These are phyloP conservation scores for Sesamia nonagrioides DNA, from an alignment of 1,140 invertebrate genomes.

Conservation along the genomic window DNA sequence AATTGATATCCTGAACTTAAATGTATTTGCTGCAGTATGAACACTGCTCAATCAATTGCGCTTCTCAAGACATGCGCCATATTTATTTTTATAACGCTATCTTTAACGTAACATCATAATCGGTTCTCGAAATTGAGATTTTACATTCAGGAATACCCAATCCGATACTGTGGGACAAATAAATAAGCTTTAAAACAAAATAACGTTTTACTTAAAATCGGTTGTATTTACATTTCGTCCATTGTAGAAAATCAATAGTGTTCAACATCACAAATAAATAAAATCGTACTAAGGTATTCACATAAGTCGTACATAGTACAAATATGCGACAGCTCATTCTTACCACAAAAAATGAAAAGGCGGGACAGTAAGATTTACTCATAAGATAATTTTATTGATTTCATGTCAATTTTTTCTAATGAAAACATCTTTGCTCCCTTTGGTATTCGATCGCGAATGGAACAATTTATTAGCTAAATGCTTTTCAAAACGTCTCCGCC, in stretches of 20 bases:
- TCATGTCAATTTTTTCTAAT: constrained; percentile 72
- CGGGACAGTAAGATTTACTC: constrained; percentile 79
- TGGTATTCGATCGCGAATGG: constrained; percentile 66
- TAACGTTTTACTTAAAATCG: constrained; percentile 87
- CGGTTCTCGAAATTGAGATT: constrained; percentile 42
- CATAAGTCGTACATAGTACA: constrained; percentile 82
- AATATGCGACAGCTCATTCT: constrained; percentile 82
- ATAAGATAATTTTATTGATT: constrained; percentile 75
- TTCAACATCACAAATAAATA: constrained; percentile 87
- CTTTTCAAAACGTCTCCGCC: constrained; percentile 64
- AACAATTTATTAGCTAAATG: constrained; percentile 73
- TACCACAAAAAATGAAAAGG: constrained; percentile 80
- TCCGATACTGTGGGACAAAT: constrained; percentile 69
- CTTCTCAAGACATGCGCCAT: constrained; percentile 59
- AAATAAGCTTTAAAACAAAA: constrained; percentile 86
- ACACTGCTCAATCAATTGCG: constrained; percentile 60
- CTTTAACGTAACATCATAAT: constrained; percentile 57
- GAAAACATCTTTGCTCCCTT: constrained; percentile 67
- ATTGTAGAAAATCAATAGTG: constrained; percentile 87
- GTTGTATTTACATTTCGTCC: constrained; percentile 87
- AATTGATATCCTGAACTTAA: constrained; percentile 50
- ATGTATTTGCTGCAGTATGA: constrained; percentile 50
- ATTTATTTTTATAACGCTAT: constrained; percentile 70
- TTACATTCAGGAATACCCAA: constrained; percentile 19
- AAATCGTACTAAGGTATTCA: constrained; percentile 87